Evolutionary conservation across 2,797 vertebrate species (phyloP).

Genomic region (Microcaecilia unicolor): DNA sequence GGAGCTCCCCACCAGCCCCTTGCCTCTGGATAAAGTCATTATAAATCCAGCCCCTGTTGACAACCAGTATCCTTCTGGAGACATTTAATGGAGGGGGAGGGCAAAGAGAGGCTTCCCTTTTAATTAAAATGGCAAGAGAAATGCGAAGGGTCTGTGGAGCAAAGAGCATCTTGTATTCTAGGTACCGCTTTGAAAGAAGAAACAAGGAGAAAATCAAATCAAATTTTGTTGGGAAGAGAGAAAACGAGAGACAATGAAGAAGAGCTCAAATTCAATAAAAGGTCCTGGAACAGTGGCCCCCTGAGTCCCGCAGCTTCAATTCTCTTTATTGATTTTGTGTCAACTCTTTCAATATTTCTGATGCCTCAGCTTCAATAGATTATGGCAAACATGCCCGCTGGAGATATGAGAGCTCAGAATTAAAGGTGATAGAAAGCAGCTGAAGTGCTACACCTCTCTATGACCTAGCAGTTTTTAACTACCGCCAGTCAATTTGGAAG

Average conservation of each 20-base stretch:
- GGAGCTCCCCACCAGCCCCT: no score
- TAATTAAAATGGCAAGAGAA: no score
- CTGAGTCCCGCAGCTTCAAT: constrained; percentile 53
- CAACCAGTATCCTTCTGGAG: no score
- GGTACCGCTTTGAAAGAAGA: no score
- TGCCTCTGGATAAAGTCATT: no score
- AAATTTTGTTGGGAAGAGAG: not conserved
- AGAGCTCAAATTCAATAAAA: constrained; percentile 1
- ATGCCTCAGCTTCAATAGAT: constrained; percentile 49
- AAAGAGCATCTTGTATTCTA: no score
- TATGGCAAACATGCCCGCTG: constrained; percentile 61
- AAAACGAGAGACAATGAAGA: not conserved
- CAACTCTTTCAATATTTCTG: constrained; percentile 54
- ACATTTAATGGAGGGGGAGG: no score
- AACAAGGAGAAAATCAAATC: not conserved
- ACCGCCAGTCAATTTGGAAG: not conserved
- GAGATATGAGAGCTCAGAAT: constrained; percentile 57
- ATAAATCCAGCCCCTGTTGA: no score
- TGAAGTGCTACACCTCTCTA: constrained; percentile 34
- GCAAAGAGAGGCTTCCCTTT: no score
- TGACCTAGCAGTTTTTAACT: constrained; percentile 43
- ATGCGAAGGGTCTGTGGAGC: no score
- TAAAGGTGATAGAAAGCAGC: constrained; percentile 62
- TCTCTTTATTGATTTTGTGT: constrained; percentile 63
- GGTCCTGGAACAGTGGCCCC: constrained; percentile 17